Base-by-base conservation (phyloP, 64 coral and sea anemone species). In the Actinia equina region DNA sequence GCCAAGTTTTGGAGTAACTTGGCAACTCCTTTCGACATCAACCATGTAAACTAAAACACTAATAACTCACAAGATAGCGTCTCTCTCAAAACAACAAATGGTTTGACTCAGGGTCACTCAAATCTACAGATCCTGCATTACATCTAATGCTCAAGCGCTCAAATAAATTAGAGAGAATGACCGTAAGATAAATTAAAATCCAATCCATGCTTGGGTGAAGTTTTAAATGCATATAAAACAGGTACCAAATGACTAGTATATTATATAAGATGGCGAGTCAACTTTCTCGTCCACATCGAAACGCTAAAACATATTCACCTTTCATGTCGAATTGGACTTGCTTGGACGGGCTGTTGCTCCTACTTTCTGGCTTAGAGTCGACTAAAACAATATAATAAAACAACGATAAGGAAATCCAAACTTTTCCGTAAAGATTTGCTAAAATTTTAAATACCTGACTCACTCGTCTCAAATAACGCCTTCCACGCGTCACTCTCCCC, bases 251-350 rank as follows among this genome's bases (percentile, higher is more conserved):
- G 0, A 37, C 30, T 37, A 37, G 30, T 37, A 41, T 74, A 74
- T 74, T 74, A 74, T 74, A 74, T 42, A 41, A 2, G n/a, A 2
- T 14, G 7, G 12, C n/a, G 27, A 14, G 25, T 30, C 69, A 57
- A 57, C 55, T 13, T 12, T 13, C 55, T 57, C 55, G 10, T 57
- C 6, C 55, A 7, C 7, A 57, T 57, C 55, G 55, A 57, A 44
- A 19, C 20, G 26, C 78, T 44, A 74, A 74, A 71, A 74, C 11
- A 3, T 13, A 52, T 8, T 16, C 53, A 82, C 80, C 80, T 82
- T 83, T 87, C 79, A 83, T 83, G 78, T 92, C 85, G 64, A 92
- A 92, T 65, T 92, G 90, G 43, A 92, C 86, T 61, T 87, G 77
- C 82, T 83, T 86, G 77, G 85, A 82, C 44, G 77, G 41, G 52